These are phyloP conservation scores for Agelas oroides DNA, from an alignment of 37 sponge, comb jelly and placozoan species.

Conservation along the genomic window DNA sequence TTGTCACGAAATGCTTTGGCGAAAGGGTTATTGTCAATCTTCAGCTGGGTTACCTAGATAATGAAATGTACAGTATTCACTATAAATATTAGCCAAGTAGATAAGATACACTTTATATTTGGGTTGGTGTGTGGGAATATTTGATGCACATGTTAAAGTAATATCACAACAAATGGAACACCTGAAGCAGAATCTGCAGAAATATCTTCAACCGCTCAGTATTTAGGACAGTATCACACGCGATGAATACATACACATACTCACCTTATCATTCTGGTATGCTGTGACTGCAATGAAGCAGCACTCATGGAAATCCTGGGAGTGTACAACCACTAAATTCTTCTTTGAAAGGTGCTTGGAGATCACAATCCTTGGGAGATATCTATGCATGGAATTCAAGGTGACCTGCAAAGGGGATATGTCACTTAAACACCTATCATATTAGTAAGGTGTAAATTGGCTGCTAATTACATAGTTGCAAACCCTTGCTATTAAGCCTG, in stretches of 20 bases:
- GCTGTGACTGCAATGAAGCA: slow-evolving; percentile 85
- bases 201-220: too few relatives aligned
- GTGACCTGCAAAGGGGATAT: slow-evolving; percentile 39
- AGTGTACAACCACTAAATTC: slow-evolving; percentile 27
- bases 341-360: slow-evolving; percentile 52
- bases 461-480: background rate
- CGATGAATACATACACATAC: slow-evolving; percentile 2
- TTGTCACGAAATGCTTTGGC: slow-evolving; percentile 83
- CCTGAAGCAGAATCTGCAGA: too few relatives aligned
- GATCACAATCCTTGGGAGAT: slow-evolving; percentile 69
- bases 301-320: slow-evolving; percentile 70
- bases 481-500: too few relatives aligned
- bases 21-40: slow-evolving; percentile 90
- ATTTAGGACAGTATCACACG: too few relatives aligned
- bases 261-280: slow-evolving; percentile 81
- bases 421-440: too few relatives aligned
- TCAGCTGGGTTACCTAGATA: slow-evolving; percentile 77
- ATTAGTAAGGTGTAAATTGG: background rate
- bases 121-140: too few relatives aligned
- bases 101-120: too few relatives aligned
- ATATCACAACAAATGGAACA: too few relatives aligned
- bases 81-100: too few relatives aligned
- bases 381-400: slow-evolving; percentile 89
- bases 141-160: too few relatives aligned
- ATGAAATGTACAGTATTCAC: background rate